phyloP scores from a whole-genome alignment of 2,113 vertebrate genomes.

The Lampris megalopsis region DNA sequence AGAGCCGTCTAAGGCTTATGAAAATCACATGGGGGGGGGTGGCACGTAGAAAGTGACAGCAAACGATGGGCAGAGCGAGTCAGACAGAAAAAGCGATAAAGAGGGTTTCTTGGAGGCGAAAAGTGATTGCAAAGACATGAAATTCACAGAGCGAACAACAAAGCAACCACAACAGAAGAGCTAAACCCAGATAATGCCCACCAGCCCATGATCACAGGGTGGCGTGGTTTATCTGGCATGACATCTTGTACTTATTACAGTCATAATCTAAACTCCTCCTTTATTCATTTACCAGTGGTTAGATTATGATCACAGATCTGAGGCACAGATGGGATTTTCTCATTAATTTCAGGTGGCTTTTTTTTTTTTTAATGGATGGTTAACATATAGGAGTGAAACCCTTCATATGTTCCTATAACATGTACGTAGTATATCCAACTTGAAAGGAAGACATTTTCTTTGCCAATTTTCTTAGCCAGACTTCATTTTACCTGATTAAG shows the following conservation, averaged over 20 bases:
- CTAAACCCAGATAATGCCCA: slow-evolving; percentile 66
- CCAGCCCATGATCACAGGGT: slow-evolving; percentile 70
- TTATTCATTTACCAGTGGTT: slow-evolving; percentile 49
- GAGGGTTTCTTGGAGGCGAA: slow-evolving; percentile 18
- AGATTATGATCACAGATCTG: slow-evolving; percentile 22
- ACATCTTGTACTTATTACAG: slow-evolving; percentile 67
- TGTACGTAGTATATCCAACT: no score
- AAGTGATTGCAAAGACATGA: background rate
- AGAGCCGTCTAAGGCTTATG: no score
- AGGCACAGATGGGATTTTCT: background rate
- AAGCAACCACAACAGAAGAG: slow-evolving; percentile 76
- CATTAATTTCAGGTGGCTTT: no score
- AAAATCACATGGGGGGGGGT: no score
- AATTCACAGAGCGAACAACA: slow-evolving; percentile 45
- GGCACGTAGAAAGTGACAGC: no score
- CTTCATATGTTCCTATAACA: no score
- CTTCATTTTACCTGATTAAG: no score
- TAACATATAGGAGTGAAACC: no score
- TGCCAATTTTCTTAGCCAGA: no score
- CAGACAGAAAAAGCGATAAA: slow-evolving; percentile 1
- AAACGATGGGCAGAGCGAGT: no score
- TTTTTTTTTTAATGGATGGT: no score
- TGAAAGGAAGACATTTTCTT: no score
- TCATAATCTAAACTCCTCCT: slow-evolving; percentile 62
- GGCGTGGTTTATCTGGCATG: slow-evolving; percentile 64